Percentiles rank a stretch among this genome's conserved stretches.
These are phyloP conservation scores for Panthera leo DNA, from an alignment of 2,113 vertebrate species.

Conservation along the genomic window DNA sequence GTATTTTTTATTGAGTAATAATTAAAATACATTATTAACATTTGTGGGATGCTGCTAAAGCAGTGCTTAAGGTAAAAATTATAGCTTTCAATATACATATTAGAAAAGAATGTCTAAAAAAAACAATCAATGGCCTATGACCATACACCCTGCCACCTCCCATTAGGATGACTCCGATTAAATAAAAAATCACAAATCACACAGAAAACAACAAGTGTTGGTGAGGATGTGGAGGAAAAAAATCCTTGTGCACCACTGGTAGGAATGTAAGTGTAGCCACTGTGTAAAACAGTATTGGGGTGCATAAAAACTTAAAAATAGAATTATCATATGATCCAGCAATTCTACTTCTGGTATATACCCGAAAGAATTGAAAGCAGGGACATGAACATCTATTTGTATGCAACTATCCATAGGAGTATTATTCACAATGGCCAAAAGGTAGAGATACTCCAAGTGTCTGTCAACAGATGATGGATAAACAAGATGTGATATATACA, in stretches of 20 bases:
- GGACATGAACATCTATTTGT: neutral
- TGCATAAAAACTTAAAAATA: neutral
- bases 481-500: neutral
- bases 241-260: neutral
- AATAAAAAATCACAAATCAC: neutral
- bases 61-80: neutral
- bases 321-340: neutral
- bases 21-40: slow-evolving; percentile 3
- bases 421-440: neutral
- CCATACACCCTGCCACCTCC: neutral
- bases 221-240: neutral
- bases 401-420: neutral
- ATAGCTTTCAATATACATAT: neutral
- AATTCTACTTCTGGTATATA: neutral
- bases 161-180: neutral
- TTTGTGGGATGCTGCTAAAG: neutral
- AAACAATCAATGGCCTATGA: neutral
- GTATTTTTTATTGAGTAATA: neutral
- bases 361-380: neutral
- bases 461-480: neutral
- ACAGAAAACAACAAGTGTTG: neutral
- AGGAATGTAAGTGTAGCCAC: neutral
- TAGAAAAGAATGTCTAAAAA: neutral
- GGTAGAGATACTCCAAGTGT: neutral
- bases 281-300: neutral